These are phyloP conservation scores for Platysternon megacephalum DNA, from an alignment of 2,113 vertebrate species.

Conservation along the genomic window DNA sequence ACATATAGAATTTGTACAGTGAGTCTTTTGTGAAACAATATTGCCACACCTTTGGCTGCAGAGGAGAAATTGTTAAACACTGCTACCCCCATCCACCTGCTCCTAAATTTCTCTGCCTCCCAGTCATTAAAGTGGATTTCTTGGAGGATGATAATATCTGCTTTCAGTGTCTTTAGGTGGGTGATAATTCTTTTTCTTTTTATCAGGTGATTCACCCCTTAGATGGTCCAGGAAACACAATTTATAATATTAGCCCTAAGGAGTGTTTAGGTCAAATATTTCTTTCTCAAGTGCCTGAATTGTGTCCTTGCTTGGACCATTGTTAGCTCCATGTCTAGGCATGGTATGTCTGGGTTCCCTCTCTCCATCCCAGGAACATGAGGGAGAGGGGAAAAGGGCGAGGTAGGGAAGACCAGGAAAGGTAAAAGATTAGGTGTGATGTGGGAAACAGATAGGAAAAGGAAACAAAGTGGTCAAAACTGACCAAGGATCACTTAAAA, in stretches of 20 bases:
- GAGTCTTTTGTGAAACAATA: background rate
- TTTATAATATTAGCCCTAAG: background rate
- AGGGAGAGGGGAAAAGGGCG: too few species aligned
- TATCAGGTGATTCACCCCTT: background rate
- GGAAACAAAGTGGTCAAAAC: background rate
- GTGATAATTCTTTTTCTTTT: background rate
- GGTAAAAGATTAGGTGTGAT: background rate
- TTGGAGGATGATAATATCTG: background rate
- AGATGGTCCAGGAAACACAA: background rate
- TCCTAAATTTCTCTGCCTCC: background rate
- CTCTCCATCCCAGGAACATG: background rate
- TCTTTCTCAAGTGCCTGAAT: background rate
- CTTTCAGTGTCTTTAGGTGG: background rate
- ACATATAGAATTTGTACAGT: background rate
- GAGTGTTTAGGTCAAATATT: background rate
- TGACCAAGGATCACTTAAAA: background rate
- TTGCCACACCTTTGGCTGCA: background rate
- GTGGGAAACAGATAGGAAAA: background rate
- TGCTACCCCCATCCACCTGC: background rate
- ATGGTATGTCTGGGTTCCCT: background rate
- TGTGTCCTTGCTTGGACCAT: background rate
- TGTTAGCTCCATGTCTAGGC: background rate
- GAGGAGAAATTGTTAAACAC: background rate
- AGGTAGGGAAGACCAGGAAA: background rate
- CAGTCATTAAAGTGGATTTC: background rate